Evolutionary conservation across 1,140 invertebrate species (phyloP), one percentile per base, ranked within the genome.

Genomic region (Drosophila santomea): DNA sequence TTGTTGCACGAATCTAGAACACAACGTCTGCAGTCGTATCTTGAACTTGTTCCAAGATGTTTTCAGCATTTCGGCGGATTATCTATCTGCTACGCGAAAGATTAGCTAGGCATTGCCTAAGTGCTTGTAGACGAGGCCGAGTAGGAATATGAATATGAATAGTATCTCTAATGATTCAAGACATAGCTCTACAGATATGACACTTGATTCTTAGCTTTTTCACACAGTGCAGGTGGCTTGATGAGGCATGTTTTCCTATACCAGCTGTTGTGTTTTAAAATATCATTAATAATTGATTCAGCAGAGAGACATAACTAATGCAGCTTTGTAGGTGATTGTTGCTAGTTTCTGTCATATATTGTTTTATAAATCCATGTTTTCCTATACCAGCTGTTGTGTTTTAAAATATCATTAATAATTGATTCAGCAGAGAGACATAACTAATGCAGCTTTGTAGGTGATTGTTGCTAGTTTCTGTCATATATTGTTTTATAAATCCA

Each of bases 1-100:
- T 58, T 85, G 82, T 85, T 85, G 82, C 74, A 36, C 20, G 60
- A 85, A 85, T 69, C 68, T 86, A 86, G 82, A 85, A 85, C 82
- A 81, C 56, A 25, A 25, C 47, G 64, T 44, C 60, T 69, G 55
- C 39, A 64, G 72, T 38, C 39, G 61, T 75, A 75, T 75, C 73
- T 75, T 75, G 72, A 75, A 75, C 73, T 75, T 75, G 73, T 75
- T 75, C 60, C 28, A 38, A 56, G 69, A 74, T 62, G 56, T 54
- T 55, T 44, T 36, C 20, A 12, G 41, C 59, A 39, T 41, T 61
- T 75, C 36, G 47, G 10, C 15, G 71, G 51, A 71, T 71, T 58
- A 71, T 71, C 64, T 28, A 20, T 71, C 64, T 28, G 15, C 20
- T 7, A 14, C 36, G 28, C 39, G 51, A 69, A 35, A 71, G 66